Percentiles rank a stretch among this genome's conserved stretches.
Evolutionary conservation across 2,113 vertebrate genomes (phyloP).

Genomic region (Sporophila hypoxantha): DNA sequence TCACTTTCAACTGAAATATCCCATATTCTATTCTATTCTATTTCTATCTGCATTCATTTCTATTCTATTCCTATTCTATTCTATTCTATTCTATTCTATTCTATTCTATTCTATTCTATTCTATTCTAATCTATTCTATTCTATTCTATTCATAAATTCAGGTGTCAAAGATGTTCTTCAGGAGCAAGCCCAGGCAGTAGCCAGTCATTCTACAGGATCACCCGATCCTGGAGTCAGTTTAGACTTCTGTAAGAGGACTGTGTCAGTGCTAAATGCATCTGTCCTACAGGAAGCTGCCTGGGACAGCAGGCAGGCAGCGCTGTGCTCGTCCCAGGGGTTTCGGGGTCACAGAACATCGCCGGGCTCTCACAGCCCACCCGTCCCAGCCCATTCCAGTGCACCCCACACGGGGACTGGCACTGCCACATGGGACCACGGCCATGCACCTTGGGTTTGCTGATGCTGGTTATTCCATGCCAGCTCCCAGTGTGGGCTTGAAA

Average conservation of each 20-base stretch:
- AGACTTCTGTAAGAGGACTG: not conserved
- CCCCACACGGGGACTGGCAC: not conserved
- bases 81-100: not conserved
- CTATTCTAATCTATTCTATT: not conserved
- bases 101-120: not conserved
- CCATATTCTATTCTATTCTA: not conserved
- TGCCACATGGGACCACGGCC: not conserved
- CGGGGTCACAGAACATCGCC: rapidly evolving
- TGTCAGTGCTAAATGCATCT: not conserved
- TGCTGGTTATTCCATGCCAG: not conserved
- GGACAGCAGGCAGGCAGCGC: no score
- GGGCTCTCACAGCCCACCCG: not conserved
- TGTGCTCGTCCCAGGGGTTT: rapidly evolving
- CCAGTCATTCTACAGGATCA: not conserved
- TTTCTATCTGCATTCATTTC: no score
- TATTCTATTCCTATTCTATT: not conserved
- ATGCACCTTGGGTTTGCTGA: rapidly evolving
- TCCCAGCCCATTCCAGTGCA: not conserved
- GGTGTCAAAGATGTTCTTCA: rapidly evolving
- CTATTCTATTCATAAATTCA: not conserved
- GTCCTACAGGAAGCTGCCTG: not conserved
- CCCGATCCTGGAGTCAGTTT: rapidly evolving
- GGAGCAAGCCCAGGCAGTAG: not conserved
- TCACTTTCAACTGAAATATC: not conserved
- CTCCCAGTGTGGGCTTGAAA: not conserved